Evolutionary conservation across 2,888 invertebrate species (phyloP).

Genomic region (Tyria jacobaeae): DNA sequence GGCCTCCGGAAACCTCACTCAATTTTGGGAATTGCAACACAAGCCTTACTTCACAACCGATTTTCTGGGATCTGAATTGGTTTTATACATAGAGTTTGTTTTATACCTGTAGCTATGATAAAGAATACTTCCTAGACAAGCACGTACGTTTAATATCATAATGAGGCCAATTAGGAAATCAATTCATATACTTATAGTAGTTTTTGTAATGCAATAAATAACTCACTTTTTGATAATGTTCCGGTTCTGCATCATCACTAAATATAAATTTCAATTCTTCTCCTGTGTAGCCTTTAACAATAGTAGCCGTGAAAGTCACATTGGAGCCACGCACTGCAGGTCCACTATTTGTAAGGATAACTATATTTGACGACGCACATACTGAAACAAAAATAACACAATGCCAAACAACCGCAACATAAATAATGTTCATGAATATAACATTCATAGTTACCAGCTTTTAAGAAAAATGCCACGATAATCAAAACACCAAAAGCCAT

Average conservation of each 20-base stretch:
- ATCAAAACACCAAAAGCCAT: slow-evolving; percentile 66
- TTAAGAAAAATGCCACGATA: slow-evolving; percentile 62
- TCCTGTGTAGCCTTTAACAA: slow-evolving; percentile 76
- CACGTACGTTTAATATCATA: background rate
- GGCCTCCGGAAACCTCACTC: no score
- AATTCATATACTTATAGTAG: background rate
- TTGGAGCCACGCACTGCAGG: slow-evolving; percentile 91
- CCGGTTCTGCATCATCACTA: slow-evolving; percentile 87
- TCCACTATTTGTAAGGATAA: slow-evolving; percentile 87
- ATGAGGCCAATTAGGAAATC: background rate
- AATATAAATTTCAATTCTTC: slow-evolving; percentile 84
- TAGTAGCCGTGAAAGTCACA: slow-evolving; percentile 89
- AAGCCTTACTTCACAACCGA: no score
- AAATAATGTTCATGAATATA: background rate
- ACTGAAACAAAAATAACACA: slow-evolving; percentile 38
- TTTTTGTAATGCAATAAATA: background rate
- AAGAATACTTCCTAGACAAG: background rate
- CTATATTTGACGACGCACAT: slow-evolving; percentile 62
- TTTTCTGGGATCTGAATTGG: background rate
- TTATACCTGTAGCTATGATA: background rate
- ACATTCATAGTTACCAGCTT: slow-evolving; percentile 52
- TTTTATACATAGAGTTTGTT: background rate
- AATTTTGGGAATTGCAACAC: no score
- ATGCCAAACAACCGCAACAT: background rate
- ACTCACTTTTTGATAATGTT: slow-evolving; percentile 80